phyloP scores from a whole-genome alignment of 2,888 invertebrate genomes.

The Nasonia oneida region DNA sequence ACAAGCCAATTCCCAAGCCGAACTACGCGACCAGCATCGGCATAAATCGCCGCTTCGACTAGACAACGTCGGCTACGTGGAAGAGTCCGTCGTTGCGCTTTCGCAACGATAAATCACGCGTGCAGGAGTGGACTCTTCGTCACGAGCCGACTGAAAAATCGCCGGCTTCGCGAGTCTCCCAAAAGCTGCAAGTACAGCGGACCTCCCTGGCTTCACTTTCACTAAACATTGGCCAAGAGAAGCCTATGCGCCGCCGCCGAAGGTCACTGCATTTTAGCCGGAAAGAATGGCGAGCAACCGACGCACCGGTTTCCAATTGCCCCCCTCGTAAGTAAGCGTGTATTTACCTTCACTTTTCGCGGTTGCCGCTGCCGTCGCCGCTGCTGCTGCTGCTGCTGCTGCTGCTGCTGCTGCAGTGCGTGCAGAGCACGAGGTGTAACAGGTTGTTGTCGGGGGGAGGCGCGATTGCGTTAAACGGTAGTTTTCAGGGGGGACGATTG shows the following conservation, averaged over 20 bases:
- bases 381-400: neutral
- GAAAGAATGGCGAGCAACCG: neutral
- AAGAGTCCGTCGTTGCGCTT: slow-evolving; percentile 1
- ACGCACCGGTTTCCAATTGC: slow-evolving; percentile 3
- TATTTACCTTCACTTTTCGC: slow-evolving; percentile 51
- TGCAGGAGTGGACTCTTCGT: slow-evolving; percentile 7
- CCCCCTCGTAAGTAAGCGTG: neutral
- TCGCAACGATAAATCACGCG: slow-evolving; percentile 20
- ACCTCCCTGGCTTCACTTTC: slow-evolving; percentile 34
- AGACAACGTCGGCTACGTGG: neutral
- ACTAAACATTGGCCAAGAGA: slow-evolving; percentile 45
- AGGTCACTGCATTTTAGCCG: slow-evolving; percentile 48
- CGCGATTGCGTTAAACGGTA: neutral
- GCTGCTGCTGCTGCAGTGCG: neutral
- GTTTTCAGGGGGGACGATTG: neutral
- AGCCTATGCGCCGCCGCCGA: neutral
- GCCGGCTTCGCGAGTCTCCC: neutral
- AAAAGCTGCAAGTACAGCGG: neutral
- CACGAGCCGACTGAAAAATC: slow-evolving; percentile 24
- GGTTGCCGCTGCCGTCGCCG: neutral
- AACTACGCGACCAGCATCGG: neutral
- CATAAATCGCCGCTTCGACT: neutral
- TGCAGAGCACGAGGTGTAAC: neutral
- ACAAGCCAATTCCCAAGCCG: neutral
- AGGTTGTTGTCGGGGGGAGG: neutral